Percentiles rank a stretch among this genome's conserved stretches.
These are phyloP conservation scores for Eulemur coronatus DNA, from an alignment of 2,797 vertebrate genomes.

Conservation along the genomic window DNA sequence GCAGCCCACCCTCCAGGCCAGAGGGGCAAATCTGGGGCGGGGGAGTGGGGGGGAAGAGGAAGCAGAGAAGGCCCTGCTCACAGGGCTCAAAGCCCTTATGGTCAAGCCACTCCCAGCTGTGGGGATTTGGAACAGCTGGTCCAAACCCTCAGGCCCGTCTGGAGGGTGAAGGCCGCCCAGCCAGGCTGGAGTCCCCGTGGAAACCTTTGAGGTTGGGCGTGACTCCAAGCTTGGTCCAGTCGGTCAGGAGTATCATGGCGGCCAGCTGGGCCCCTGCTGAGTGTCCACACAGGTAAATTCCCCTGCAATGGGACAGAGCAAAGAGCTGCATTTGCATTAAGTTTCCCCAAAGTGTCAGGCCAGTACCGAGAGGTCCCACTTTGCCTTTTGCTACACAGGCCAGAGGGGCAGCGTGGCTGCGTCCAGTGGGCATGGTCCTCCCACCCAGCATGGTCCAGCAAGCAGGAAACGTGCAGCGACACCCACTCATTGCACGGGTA, in stretches of 20 bases:
- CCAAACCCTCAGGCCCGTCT: not conserved
- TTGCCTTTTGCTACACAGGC: not conserved
- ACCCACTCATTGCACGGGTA: conserved; percentile 89
- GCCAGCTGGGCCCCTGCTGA: conserved; percentile 95
- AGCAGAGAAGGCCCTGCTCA: not conserved
- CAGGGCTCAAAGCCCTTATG: too few species aligned
- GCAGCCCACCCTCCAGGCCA: not conserved
- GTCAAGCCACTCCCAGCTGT: not conserved
- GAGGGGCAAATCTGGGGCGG: not conserved
- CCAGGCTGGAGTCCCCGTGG: not conserved
- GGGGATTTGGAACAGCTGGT: not conserved
- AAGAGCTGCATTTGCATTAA: not conserved
- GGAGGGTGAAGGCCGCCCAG: fast-evolving
- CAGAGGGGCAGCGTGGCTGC: not conserved
- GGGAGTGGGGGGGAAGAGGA: not conserved
- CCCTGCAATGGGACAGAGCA: conserved; percentile 83
- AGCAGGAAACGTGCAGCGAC: fast-evolving
- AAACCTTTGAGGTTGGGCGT: conserved; percentile 92
- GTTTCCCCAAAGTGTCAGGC: not conserved
- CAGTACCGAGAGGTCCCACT: not conserved
- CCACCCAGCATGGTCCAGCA: fast-evolving
- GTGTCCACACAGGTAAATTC: conserved; percentile 94
- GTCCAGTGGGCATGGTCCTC: not conserved
- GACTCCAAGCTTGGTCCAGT: conserved; percentile 89
- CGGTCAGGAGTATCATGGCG: conserved; percentile 92